Conservation (phyloP, 2,888 invertebrate genomes). For the Habroteleia sp. region DNA sequence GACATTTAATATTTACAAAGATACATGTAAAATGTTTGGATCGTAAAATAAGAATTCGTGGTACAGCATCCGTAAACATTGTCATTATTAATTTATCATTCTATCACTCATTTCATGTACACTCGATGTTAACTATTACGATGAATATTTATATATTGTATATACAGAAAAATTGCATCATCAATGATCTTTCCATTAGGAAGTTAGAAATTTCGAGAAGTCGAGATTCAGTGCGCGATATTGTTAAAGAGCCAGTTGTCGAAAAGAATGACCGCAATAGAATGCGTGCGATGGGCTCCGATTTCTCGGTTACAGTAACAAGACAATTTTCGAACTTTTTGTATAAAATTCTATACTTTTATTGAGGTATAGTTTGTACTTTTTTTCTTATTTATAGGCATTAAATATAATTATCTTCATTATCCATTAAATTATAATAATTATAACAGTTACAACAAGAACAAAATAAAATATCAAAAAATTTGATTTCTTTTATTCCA, state of each 20-base stretch:
- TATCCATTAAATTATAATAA: slow-evolving; percentile 2
- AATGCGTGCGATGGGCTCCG: slow-evolving; percentile 18
- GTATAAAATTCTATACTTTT: slow-evolving; percentile 31
- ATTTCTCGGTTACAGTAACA: background rate
- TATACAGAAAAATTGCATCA: slow-evolving; percentile 37
- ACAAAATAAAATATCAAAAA: slow-evolving; percentile 21
- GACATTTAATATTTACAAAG: slow-evolving; percentile 5
- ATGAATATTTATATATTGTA: slow-evolving; percentile 37
- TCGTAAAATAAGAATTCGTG: background rate
- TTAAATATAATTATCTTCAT: slow-evolving; percentile 28
- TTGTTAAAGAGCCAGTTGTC: too few relatives aligned
- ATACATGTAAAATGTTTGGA: background rate
- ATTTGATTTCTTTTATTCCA: slow-evolving; percentile 7
- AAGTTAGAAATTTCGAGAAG: slow-evolving; percentile 38
- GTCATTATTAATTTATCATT: slow-evolving; percentile 17
- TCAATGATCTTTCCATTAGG: slow-evolving; percentile 12
- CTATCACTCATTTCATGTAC: slow-evolving; percentile 19
- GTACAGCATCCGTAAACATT: slow-evolving; percentile 24
- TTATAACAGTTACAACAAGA: slow-evolving; percentile 26
- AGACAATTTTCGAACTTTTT: slow-evolving; percentile 6
- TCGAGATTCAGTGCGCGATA: slow-evolving; percentile 40
- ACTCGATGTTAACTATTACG: slow-evolving; percentile 32
- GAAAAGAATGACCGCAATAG: too few relatives aligned
- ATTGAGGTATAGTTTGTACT: slow-evolving; percentile 55
- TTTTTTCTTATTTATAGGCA: slow-evolving; percentile 24